A percentile compares a stretch with the other conserved stretches of the same genome.
phyloP scores from a whole-genome alignment of 2,888 invertebrate species.

The Diachrysia chrysitis region DNA sequence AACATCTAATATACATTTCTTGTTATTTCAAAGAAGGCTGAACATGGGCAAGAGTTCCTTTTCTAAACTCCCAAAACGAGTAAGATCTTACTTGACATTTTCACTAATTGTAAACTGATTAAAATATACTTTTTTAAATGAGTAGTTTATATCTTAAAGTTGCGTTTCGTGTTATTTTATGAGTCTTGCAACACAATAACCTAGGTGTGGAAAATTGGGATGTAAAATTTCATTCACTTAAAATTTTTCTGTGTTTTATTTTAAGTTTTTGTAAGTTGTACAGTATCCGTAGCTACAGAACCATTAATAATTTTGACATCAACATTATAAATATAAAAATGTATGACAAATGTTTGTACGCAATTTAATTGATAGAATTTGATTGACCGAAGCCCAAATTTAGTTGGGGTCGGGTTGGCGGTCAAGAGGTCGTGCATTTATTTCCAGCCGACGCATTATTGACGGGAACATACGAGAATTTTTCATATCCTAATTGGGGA shows the following conservation, averaged over 20 bases:
- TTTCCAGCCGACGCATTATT: not conserved
- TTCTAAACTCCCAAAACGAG: not conserved
- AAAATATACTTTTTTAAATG: too few species aligned
- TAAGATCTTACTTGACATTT: not conserved
- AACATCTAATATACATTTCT: slow-evolving; percentile 1
- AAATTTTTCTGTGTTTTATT: too few species aligned
- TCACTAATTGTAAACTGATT: too few species aligned
- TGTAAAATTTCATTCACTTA: too few species aligned
- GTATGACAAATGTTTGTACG: not conserved
- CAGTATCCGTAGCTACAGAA: too few species aligned
- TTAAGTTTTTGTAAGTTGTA: too few species aligned
- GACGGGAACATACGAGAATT: not conserved
- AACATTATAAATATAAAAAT: not conserved
- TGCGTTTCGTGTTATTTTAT: too few species aligned
- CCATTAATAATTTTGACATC: not conserved
- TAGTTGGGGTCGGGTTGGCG: not conserved
- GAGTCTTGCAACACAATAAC: too few species aligned
- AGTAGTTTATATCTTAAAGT: too few species aligned
- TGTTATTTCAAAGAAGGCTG: not conserved
- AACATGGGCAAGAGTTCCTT: not conserved
- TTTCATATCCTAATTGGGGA: slow-evolving; percentile 6
- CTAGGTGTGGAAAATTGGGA: too few species aligned
- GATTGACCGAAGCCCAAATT: not conserved
- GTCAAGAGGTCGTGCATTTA: slow-evolving; percentile 6
- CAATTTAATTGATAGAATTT: slow-evolving; percentile 2